Conservation (phyloP, 2,113 vertebrate species). For the Phylloscopus whistleri region DNA sequence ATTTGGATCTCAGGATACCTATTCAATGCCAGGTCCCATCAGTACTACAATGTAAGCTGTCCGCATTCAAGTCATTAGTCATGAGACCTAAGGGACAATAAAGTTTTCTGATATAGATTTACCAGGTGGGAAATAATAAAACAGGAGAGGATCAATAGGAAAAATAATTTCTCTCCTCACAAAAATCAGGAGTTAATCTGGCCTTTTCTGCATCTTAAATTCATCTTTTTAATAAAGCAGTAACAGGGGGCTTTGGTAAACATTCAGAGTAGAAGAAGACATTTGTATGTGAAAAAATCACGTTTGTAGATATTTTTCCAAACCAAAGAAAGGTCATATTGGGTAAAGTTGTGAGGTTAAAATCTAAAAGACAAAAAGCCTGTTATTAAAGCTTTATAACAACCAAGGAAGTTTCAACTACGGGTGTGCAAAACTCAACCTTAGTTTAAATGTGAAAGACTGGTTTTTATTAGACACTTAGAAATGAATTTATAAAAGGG, state of each 20-base stretch:
- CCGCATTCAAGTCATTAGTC: not conserved
- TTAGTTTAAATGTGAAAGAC: not conserved
- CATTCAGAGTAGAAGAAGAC: not conserved
- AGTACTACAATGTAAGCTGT: not conserved
- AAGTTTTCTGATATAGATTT: not conserved
- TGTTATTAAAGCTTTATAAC: not conserved
- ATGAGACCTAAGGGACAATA: not conserved
- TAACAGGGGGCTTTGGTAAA: not conserved
- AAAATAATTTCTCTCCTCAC: not conserved
- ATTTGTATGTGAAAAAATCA: not conserved
- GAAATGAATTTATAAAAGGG: not conserved
- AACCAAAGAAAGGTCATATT: not conserved
- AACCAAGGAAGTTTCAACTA: not conserved
- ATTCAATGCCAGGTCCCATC: not conserved
- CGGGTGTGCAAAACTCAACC: not conserved
- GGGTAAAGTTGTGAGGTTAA: rapidly evolving
- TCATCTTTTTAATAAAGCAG: not conserved
- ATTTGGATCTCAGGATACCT: not conserved
- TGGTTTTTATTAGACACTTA: not conserved
- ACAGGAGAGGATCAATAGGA: not conserved
- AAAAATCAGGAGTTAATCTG: not conserved
- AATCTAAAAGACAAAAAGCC: not conserved
- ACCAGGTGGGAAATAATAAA: not conserved
- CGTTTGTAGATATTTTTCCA: not conserved
- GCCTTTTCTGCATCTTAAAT: not conserved